These are phyloP conservation scores for Catagonus wagneri DNA, from an alignment of 2,113 vertebrate species.

Conservation along the genomic window DNA sequence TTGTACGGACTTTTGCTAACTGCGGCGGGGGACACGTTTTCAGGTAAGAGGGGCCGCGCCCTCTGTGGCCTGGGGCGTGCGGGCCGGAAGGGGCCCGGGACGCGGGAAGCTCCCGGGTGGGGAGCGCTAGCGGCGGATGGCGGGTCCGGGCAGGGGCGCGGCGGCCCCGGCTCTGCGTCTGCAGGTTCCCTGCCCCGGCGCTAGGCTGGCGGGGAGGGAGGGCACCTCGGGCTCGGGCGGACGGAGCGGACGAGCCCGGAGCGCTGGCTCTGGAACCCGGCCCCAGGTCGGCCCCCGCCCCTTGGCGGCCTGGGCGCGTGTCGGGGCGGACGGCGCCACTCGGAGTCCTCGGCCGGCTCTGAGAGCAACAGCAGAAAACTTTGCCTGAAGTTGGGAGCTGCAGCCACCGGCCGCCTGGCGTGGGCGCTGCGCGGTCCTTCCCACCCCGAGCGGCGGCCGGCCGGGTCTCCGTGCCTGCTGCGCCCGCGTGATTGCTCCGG, in stretches of 20 bases:
- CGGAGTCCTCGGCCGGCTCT: background rate
- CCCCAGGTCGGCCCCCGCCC: background rate
- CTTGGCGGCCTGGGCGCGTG: slow-evolving; percentile 33
- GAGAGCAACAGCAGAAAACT: slow-evolving; percentile 66
- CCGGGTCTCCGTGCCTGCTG: background rate
- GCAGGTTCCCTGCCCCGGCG: background rate
- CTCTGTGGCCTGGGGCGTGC: background rate
- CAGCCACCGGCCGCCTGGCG: slow-evolving; percentile 52
- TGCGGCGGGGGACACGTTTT: slow-evolving; percentile 86
- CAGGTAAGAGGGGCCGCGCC: slow-evolving; percentile 82
- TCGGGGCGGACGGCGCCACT: background rate
- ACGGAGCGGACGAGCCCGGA: background rate
- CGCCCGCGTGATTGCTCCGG: background rate
- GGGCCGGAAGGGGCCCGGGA: background rate
- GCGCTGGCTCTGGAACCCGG: background rate
- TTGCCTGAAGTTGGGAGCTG: slow-evolving; percentile 75
- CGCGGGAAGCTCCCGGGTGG: background rate
- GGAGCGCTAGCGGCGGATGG: background rate
- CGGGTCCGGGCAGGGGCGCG: background rate
- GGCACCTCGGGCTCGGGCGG: background rate
- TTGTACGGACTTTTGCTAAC: slow-evolving; percentile 89
- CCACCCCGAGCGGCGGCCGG: background rate
- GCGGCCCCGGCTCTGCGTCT: background rate
- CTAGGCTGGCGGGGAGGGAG: background rate
- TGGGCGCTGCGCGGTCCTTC: slow-evolving; percentile 54